A percentile compares a stretch with the other conserved stretches of the same genome.
These are phyloP conservation scores for Solea senegalensis DNA, from an alignment of 2,113 vertebrate genomes.

Conservation along the genomic window DNA sequence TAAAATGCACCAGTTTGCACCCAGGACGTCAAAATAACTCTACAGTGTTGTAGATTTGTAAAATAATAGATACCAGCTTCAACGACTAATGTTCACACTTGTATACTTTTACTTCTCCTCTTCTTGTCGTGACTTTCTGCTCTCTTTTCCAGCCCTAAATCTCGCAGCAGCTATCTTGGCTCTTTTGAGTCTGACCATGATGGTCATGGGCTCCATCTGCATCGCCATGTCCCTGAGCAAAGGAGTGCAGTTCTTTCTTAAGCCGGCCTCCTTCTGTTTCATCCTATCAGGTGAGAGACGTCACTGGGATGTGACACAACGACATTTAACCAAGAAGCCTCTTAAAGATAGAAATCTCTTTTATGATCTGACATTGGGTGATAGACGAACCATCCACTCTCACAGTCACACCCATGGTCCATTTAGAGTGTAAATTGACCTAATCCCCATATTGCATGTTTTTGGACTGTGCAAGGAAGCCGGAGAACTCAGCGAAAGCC, in stretches of 20 bases:
- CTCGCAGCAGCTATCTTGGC: constrained; percentile 84
- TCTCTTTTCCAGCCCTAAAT: constrained; percentile 81
- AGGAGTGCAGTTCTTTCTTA: constrained; percentile 88
- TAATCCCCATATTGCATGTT: no score
- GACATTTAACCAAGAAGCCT: no score
- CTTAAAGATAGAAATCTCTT: no score
- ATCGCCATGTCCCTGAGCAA: constrained; percentile 90
- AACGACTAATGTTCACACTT: not conserved
- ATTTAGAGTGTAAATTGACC: no score
- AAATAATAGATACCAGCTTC: not conserved
- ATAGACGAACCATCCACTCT: no score
- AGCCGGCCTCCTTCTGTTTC: constrained; percentile 89
- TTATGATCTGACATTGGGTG: no score
- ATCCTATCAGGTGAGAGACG: constrained; percentile 84
- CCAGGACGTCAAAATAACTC: not conserved
- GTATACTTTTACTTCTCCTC: not conserved
- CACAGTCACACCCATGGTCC: no score
- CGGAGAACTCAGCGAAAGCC: no score
- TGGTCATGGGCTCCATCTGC: constrained; percentile 88
- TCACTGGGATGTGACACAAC: not conserved
- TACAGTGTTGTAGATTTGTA: not conserved
- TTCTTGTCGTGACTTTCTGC: not conserved
- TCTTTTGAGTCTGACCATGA: constrained; percentile 84
- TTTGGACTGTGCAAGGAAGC: no score
- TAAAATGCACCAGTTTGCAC: not conserved